These are phyloP conservation scores for Cremastinae sp. DNA, from an alignment of 2,888 invertebrate genomes.

Conservation along the genomic window DNA sequence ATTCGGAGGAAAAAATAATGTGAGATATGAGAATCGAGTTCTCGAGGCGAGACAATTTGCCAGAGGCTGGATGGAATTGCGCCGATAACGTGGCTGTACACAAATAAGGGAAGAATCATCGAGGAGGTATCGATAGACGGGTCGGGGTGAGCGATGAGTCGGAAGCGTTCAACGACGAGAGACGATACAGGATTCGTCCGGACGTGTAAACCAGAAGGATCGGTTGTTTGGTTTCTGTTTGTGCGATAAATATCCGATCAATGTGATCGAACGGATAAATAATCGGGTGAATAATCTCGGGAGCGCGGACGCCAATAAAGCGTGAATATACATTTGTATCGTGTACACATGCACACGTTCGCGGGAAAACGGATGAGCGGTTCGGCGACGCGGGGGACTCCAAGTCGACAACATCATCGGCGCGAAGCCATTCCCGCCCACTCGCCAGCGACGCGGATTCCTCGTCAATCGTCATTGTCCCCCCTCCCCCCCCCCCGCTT, in stretches of 20 bases:
- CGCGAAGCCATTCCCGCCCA: no score
- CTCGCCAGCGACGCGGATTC: constrained; percentile 52
- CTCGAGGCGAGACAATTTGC: no score
- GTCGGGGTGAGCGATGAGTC: constrained; percentile 52
- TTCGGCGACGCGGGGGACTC: constrained; percentile 48
- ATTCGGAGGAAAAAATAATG: no score
- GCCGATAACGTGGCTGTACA: background rate
- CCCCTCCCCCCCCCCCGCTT: no score
- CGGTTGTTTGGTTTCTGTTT: constrained; percentile 55
- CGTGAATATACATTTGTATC: constrained; percentile 6
- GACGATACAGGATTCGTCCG: constrained; percentile 33
- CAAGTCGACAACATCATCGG: constrained; percentile 31
- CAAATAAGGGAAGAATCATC: constrained; percentile 17
- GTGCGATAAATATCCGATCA: constrained; percentile 59
- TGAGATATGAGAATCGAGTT: no score
- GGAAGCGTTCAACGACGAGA: constrained; percentile 43
- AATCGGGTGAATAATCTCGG: constrained; percentile 56
- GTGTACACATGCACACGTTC: constrained; percentile 16
- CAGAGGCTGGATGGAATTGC: background rate
- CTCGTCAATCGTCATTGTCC: constrained; percentile 45
- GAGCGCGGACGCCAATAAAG: constrained; percentile 17
- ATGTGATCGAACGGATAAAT: constrained; percentile 59
- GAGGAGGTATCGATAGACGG: constrained; percentile 55
- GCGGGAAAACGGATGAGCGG: constrained; percentile 18
- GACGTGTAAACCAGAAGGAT: constrained; percentile 28